Percentiles rank a stretch among this genome's conserved stretches.
phyloP scores from a whole-genome alignment of 2,113 vertebrate species.

The Ivindomyrus marchei region DNA sequence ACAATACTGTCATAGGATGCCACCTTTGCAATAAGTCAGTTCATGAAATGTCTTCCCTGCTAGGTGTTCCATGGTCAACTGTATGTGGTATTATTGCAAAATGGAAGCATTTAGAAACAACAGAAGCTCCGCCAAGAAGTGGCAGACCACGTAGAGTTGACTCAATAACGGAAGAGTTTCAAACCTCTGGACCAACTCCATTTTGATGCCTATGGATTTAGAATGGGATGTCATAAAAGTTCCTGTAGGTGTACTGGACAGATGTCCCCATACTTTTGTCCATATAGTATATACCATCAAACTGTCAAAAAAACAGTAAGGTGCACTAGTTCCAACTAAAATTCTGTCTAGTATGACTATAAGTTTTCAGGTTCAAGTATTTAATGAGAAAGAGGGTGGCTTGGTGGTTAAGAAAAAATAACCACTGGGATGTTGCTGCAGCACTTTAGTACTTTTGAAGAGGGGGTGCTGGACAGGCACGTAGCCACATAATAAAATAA shows the following conservation, averaged over 20 bases:
- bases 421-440: neutral
- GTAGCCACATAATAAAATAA: neutral
- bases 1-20: neutral
- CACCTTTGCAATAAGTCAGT: no score
- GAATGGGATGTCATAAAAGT: neutral
- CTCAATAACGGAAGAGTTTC: no score
- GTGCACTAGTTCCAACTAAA: neutral
- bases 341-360: neutral
- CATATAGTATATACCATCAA: neutral
- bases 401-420: neutral
- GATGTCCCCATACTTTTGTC: neutral
- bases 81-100: neutral
- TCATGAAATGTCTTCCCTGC: neutral
- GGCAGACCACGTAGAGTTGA: neutral
- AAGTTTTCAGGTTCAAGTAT: neutral
- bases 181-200: neutral
- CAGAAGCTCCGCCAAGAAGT: neutral
- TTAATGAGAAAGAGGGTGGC: neutral
- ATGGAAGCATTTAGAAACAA: neutral
- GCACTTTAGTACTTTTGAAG: neutral
- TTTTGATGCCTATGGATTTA: neutral
- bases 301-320: neutral
- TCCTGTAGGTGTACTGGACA: neutral
- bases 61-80: neutral
- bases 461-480: neutral